Evolutionary conservation across 2,888 invertebrate genomes (phyloP).

Genomic region (Agrenia bidenticulata): DNA sequence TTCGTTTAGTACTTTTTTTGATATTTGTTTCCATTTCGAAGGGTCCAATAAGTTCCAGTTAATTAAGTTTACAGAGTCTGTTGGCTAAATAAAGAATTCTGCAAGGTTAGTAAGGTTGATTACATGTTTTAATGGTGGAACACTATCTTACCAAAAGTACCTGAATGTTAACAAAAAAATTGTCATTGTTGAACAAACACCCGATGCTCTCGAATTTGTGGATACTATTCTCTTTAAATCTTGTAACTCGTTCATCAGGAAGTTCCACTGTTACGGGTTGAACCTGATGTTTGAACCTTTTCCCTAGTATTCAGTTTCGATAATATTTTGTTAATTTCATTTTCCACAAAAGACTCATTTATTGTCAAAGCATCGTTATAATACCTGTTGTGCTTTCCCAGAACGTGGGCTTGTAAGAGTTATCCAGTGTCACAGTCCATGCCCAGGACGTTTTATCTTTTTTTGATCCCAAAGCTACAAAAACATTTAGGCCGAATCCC

Average conservation of each 20-base stretch:
- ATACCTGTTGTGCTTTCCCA: constrained; percentile 47
- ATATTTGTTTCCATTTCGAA: constrained; percentile 43
- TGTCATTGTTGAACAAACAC: constrained; percentile 37
- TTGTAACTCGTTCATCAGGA: background rate
- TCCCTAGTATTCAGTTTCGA: background rate
- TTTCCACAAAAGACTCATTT: background rate
- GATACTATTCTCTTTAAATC: constrained; percentile 13
- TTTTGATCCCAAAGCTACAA: constrained; percentile 38
- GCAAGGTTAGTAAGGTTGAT: no score
- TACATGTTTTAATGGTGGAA: no score
- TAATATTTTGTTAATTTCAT: no score
- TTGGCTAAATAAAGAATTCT: no score
- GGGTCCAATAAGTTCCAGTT: constrained; percentile 42
- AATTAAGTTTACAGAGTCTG: constrained; percentile 23
- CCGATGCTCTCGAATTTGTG: constrained; percentile 32
- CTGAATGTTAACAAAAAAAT: constrained; percentile 42
- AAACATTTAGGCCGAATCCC: constrained; percentile 45
- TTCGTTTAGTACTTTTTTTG: background rate
- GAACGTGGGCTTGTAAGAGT: constrained; percentile 31
- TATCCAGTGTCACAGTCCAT: constrained; percentile 42
- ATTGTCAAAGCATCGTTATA: no score
- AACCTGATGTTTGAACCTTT: background rate
- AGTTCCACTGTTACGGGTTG: constrained; percentile 14
- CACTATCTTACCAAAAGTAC: no score
- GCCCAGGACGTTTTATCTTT: constrained; percentile 25